phyloP scores from a whole-genome alignment of 2,113 vertebrate species.

The Engystomops pustulosus region DNA sequence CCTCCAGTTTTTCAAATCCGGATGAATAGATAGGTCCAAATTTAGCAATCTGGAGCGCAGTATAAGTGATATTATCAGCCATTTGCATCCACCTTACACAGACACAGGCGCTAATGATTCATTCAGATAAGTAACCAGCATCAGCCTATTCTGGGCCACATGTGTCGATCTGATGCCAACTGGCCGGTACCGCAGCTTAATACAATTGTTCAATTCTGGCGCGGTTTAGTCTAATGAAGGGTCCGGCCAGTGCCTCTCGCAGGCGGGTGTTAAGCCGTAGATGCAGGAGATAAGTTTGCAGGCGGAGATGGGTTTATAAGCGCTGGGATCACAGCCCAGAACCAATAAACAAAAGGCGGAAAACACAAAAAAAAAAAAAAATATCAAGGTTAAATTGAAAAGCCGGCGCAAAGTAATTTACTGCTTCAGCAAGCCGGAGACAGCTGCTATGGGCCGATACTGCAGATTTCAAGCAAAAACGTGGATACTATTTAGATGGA shows the following conservation, averaged over 20 bases:
- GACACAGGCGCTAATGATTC: background rate
- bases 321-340: slow-evolving; percentile 14
- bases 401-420: slow-evolving; percentile 22
- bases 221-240: background rate
- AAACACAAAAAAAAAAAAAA: background rate
- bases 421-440: slow-evolving; percentile 29
- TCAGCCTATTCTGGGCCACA: background rate
- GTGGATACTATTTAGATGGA: slow-evolving; percentile 14
- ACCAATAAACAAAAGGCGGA: slow-evolving; percentile 45
- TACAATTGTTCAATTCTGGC: slow-evolving; percentile 3
- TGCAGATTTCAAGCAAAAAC: slow-evolving; percentile 2
- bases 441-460: background rate
- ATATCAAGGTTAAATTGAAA: slow-evolving; percentile 42
- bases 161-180: background rate
- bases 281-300: slow-evolving; percentile 2
- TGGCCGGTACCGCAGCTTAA: background rate
- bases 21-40: too few species aligned
- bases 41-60: too few species aligned
- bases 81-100: background rate
- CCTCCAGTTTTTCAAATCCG: too few species aligned
- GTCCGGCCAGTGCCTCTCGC: background rate
- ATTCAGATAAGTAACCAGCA: background rate
- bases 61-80: too few species aligned
- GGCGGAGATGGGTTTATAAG: slow-evolving; percentile 26
- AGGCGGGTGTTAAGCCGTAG: background rate